Conservation (phyloP, 2,113 vertebrate genomes). For the Formicarius rufipectus region DNA sequence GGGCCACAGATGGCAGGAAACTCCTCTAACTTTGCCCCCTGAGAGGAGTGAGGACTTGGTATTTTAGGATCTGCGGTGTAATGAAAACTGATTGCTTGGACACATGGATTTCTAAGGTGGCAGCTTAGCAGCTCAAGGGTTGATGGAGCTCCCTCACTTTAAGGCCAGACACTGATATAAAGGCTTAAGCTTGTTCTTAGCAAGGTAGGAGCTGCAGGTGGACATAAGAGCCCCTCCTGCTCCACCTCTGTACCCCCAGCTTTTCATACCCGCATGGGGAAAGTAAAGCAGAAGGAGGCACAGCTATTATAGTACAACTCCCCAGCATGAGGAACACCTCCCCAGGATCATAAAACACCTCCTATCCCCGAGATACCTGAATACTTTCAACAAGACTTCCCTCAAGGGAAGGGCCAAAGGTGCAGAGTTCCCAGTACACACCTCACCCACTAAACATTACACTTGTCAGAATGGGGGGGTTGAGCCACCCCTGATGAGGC, state of each 20-base stretch:
- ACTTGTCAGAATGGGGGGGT: fast-evolving
- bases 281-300: neutral
- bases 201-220: neutral
- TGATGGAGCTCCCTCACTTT: neutral
- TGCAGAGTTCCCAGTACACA: fast-evolving
- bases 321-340: neutral
- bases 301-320: neutral
- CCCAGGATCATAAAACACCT: neutral
- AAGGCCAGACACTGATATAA: neutral
- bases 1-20: neutral
- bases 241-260: neutral
- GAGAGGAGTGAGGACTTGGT: neutral
- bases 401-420: neutral
- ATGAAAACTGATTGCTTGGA: neutral
- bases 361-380: neutral
- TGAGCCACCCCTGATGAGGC: neutral
- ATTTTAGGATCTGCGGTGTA: neutral
- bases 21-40: neutral
- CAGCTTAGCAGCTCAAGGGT: neutral
- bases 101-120: fast-evolving
- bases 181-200: neutral
- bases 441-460: neutral
- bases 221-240: neutral
- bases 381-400: neutral
- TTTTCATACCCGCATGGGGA: neutral